Evolutionary conservation across 2,113 vertebrate genomes (phyloP).

Genomic region (Erpornis zantholeuca): DNA sequence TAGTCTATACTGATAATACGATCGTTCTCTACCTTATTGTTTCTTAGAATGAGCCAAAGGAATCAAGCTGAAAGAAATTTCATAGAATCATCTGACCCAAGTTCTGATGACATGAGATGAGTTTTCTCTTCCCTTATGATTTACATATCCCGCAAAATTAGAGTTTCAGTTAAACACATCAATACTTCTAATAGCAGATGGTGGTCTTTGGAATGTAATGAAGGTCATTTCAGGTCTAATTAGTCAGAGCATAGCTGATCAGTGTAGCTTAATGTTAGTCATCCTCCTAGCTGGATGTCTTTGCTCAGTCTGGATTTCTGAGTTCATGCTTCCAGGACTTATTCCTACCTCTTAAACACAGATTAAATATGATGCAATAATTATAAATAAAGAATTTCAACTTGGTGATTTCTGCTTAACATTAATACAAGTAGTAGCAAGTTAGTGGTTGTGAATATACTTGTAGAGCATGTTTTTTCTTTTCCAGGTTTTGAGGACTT

Average conservation of each 20-base stretch:
- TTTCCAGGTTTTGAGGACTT: background rate
- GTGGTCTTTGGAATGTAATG: background rate
- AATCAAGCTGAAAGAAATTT: background rate
- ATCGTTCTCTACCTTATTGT: background rate
- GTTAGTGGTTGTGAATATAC: background rate
- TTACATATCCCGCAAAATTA: fast-evolving
- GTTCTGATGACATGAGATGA: background rate
- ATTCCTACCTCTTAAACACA: background rate
- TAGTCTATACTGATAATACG: background rate
- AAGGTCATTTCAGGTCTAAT: background rate
- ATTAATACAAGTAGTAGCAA: background rate
- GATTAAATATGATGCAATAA: background rate
- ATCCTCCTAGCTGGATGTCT: background rate
- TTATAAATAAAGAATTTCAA: background rate
- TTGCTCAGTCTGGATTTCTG: background rate
- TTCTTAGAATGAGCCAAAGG: background rate
- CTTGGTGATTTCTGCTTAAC: background rate
- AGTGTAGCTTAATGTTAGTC: background rate
- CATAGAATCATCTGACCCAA: background rate
- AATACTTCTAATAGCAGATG: background rate
- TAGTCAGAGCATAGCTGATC: background rate
- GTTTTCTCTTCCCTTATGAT: background rate
- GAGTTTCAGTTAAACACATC: background rate
- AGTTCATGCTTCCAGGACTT: background rate
- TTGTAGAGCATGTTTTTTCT: background rate